phyloP scores from a whole-genome alignment of 2,888 invertebrate species.

The Augochlorella aurata region DNA sequence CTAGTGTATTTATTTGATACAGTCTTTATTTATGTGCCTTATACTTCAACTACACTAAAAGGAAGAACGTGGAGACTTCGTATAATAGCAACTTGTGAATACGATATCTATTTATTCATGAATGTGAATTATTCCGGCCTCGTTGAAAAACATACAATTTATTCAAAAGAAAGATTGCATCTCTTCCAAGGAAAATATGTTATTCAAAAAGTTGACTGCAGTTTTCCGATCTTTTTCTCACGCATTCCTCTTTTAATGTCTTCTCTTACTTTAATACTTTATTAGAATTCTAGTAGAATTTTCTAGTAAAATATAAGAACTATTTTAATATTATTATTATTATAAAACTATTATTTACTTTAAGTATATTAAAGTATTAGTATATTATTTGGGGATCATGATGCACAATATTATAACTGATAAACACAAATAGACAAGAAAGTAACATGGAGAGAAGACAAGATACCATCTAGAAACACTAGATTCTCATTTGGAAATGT shows the following conservation, averaged over 20 bases:
- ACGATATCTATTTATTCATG: constrained; percentile 2
- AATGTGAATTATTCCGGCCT: neutral
- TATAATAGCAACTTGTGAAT: neutral
- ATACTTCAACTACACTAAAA: neutral
- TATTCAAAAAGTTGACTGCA: neutral
- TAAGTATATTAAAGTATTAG: too few relatives aligned
- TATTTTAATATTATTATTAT: too few relatives aligned
- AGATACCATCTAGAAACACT: neutral
- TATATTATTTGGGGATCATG: too few relatives aligned
- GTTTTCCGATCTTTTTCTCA: neutral
- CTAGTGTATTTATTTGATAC: neutral
- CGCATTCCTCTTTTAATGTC: neutral
- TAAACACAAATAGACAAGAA: too few relatives aligned
- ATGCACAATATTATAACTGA: too few relatives aligned
- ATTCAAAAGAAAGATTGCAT: neutral
- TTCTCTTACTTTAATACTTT: neutral
- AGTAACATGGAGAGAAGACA: neutral
- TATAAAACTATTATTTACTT: too few relatives aligned
- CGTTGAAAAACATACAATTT: neutral
- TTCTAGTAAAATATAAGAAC: too few relatives aligned
- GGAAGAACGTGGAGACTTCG: neutral
- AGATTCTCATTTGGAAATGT: neutral
- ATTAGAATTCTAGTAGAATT: too few relatives aligned
- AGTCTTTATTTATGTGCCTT: too few relatives aligned
- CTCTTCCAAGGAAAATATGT: neutral